These are phyloP conservation scores for Urocyon cinereoargenteus DNA, from an alignment of 2,797 vertebrate genomes.

Conservation along the genomic window DNA sequence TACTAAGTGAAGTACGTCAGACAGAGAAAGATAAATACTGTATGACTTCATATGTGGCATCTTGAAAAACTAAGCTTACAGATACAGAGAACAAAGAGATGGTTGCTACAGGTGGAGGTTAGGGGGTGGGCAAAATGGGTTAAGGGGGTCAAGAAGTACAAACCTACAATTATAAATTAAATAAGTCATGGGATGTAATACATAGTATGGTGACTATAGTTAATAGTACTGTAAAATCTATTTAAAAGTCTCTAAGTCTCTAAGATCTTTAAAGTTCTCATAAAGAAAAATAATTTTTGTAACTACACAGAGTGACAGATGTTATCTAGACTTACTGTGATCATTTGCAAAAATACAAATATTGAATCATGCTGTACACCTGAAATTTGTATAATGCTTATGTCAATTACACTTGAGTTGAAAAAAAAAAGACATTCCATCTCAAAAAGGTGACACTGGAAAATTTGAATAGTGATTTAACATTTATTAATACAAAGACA, in stretches of 20 bases:
- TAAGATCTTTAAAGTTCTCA: not conserved
- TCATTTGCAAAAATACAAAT: not conserved
- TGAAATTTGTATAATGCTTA: not conserved
- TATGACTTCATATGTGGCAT: not conserved
- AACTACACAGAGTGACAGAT: not conserved
- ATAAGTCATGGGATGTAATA: not conserved
- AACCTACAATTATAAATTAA: not conserved
- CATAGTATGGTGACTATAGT: not conserved
- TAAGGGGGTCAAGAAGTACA: not conserved
- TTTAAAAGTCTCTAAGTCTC: not conserved
- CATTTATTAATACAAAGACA: not conserved
- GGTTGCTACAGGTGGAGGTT: not conserved
- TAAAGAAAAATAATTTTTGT: not conserved
- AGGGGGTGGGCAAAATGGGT: not conserved
- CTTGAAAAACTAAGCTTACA: not conserved
- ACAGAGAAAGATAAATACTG: not conserved
- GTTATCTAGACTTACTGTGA: not conserved
- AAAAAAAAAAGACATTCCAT: not conserved
- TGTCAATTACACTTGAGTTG: not conserved
- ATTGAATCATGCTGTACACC: not conserved
- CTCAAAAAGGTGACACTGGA: not conserved
- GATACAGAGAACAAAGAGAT: not conserved
- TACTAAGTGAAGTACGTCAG: not conserved
- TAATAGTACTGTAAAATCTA: not conserved
- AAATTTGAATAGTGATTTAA: not conserved